Evolutionary conservation across 1,140 invertebrate genomes (phyloP), one percentile per base, ranked within the genome.

Genomic region (Theocolax elegans): DNA sequence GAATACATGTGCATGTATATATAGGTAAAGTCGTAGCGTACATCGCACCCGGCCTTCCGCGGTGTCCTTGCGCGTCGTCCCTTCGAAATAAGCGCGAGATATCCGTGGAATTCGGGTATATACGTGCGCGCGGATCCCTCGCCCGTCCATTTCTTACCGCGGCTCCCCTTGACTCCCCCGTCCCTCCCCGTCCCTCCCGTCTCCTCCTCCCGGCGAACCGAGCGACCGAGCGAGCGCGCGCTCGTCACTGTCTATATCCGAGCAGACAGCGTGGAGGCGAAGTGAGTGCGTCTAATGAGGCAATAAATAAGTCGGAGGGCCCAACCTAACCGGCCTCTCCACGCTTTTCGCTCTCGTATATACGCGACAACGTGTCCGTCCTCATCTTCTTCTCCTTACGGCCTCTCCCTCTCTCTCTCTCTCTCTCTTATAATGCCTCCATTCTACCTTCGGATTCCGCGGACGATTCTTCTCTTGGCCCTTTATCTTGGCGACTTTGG

Each of bases 171-270:
- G 44, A 31, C 64, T 71, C 71, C 74, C 72, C 66, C 65, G 53
- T 25, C 27, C 60, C n/a, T n/a, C 51, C 25, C 31, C 68, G 23
- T 38, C 19, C 49, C 62, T 48, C 75, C 40, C 44, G 66, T 42
- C 15, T 40, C 25, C 67, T 48, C 54, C 48, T 49, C 72, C 25
- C 17, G 25, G 56, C 68, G 72, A n/a, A 3, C 17, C 13, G 7
- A n/a, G 4, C n/a, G 53, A 59, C 29, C 58, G 63, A 46, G 62
- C 44, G 19, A 44, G 13, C 42, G 73, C 72, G 71, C 69, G 72
- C 81, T 85, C 84, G 83, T 86, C 84, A 86, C 81, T 86, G 84
- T 85, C 84, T 83, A n/a, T n/a, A 86, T 86, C 82, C 81, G 81
- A 82, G 80, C 83, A 86, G 84, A 85, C 84, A 85, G 84, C 84